A percentile compares a stretch with the other conserved stretches of the same genome.
Conservation (phyloP, 2,113 vertebrate genomes). For the Prolemur simus region DNA sequence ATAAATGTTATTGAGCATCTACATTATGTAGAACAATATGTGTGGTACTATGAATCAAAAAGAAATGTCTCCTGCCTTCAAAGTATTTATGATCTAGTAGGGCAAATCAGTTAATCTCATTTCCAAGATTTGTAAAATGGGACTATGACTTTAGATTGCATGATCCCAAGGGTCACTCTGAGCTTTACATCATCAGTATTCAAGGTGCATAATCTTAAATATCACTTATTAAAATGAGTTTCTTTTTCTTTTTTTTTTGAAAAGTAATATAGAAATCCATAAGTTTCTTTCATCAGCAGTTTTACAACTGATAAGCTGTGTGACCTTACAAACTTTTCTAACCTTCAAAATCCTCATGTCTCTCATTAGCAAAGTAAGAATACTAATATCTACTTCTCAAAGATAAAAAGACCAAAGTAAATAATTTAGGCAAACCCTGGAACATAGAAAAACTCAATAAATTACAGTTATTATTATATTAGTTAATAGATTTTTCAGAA, state of each 20-base stretch:
- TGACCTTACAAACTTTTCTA: background rate
- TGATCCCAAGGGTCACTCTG: background rate
- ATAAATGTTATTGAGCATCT: background rate
- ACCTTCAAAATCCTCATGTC: background rate
- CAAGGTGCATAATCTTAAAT: background rate
- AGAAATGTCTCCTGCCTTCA: background rate
- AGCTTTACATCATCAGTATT: background rate
- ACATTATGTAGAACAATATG: background rate
- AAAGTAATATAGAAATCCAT: background rate
- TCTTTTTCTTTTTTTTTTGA: background rate
- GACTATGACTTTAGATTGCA: background rate
- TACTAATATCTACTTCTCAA: background rate
- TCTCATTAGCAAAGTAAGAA: background rate
- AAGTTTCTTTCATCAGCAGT: background rate
- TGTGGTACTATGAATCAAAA: background rate
- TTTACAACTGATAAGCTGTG: background rate
- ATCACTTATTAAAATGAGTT: background rate
- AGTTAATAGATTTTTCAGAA: constrained; percentile 26
- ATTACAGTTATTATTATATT: background rate
- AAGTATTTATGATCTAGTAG: background rate
- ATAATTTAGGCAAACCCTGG: background rate
- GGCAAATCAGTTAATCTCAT: background rate
- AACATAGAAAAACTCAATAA: background rate
- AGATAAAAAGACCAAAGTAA: constrained; percentile 3
- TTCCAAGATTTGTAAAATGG: background rate